Base-by-base conservation (phyloP, 2,113 vertebrate species). In the Xenus cinereus region DNA sequence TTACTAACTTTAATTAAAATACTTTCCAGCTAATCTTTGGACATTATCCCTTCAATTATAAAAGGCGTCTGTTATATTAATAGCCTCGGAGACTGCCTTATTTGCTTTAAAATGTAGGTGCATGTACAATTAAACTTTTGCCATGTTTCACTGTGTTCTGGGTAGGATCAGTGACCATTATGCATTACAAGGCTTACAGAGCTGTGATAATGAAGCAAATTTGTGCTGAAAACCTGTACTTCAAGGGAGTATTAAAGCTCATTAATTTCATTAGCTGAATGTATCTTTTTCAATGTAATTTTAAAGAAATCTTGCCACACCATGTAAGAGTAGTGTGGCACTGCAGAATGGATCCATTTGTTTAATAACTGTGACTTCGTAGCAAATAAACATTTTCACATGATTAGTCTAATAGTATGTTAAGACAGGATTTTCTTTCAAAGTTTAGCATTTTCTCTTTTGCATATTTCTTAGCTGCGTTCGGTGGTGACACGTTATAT, bases 61-160 rank as follows among this genome's bases (percentile, higher is more conserved):
- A 87, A 96, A 96, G 71, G 76, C 28, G 57, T 90, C 79, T 96
- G 82, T 91, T 97, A 85, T 78, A 95, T 94, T 97, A 96, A 93
- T 89, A 95, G 93, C 95, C 87, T 91, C 64, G 50, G 81, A 95
- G 91, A 92, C 20, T 84, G 92, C 82, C 93, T 91, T 97, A 95
- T 97, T 97, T 97, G 79, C 94, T 94, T 90, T 97, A 95, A 97
- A 96, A 95, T 90, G 95, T 96, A 96, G 92, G 90, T 97, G 67
- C 94, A 78, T 95, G 93, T 97, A 93, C 97, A 96, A 96, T 97
- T 97, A 97, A 91, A 96, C 93, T 93, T 96, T 85, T 73, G 95
- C 90, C 78, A 54, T 84, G 84, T 97, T 95, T 95, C 82, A 72
- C 79, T 82, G 72, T 97, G 82, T 96, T 95, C 91, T 86, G 77